These are phyloP conservation scores for Ophion obscuratus DNA, from an alignment of 2,888 invertebrate species.

Conservation along the genomic window DNA sequence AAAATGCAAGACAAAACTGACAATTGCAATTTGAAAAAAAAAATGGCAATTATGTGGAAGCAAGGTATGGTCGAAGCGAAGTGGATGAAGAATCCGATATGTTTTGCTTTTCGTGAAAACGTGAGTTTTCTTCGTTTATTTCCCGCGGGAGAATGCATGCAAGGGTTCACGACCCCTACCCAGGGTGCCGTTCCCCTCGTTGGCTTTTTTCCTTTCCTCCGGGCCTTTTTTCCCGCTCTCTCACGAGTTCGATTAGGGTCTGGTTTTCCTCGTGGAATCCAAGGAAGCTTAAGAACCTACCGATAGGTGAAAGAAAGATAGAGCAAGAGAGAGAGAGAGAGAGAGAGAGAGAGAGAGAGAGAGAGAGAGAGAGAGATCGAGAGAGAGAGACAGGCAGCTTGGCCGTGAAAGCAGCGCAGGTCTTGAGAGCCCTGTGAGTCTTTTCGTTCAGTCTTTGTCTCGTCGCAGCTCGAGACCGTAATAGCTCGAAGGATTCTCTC, in stretches of 20 bases:
- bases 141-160: constrained; percentile 41
- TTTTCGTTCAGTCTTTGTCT: constrained; percentile 64
- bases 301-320: neutral
- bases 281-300: constrained; percentile 33
- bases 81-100: neutral
- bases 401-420: constrained; percentile 60
- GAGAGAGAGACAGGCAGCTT: constrained; percentile 38
- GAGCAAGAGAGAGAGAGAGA: neutral
- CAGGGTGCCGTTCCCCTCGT: constrained; percentile 46
- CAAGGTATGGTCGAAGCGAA: neutral
- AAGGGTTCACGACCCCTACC: constrained; percentile 47
- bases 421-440: constrained; percentile 40
- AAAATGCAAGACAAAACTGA: neutral
- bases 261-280: constrained; percentile 54
- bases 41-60: neutral
- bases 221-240: constrained; percentile 16
- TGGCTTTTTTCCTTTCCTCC: constrained; percentile 23
- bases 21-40: neutral
- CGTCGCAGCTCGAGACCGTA: constrained; percentile 57
- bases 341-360: neutral
- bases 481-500: constrained; percentile 59
- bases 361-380: neutral
- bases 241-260: constrained; percentile 52
- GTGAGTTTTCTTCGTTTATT: constrained; percentile 50
- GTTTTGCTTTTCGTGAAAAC: constrained; percentile 31